A percentile compares a stretch with the other conserved stretches of the same genome.
Conservation (phyloP, 2,888 invertebrate genomes). For the Drosophila atripex region DNA sequence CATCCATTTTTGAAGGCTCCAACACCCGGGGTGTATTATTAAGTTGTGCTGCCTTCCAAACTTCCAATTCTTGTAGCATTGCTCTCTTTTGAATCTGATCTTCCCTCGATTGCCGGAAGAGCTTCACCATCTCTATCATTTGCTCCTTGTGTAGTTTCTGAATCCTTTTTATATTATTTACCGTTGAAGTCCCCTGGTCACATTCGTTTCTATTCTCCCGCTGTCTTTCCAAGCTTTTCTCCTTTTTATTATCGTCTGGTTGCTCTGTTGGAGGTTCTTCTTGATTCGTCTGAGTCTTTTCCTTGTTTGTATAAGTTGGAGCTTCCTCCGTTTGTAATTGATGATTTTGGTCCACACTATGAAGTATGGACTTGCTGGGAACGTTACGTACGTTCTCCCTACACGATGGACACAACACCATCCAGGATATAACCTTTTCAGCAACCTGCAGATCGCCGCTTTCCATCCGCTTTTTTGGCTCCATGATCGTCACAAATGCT, state of each 20-base stretch:
- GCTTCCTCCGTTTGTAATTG: background rate
- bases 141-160: background rate
- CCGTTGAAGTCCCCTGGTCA: background rate
- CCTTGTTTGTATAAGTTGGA: background rate
- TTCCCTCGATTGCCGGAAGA: background rate
- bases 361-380: background rate
- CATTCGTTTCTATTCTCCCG: background rate
- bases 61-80: background rate
- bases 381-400: background rate
- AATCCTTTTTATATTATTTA: background rate
- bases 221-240: background rate
- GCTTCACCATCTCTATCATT: background rate
- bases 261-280: background rate
- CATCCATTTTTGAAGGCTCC: background rate
- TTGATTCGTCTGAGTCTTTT: background rate
- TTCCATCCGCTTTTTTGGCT: background rate
- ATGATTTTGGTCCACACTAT: background rate
- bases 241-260: background rate
- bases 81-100: background rate
- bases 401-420: background rate
- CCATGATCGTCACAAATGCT: background rate
- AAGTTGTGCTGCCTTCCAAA: background rate
- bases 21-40: background rate
- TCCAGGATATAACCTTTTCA: background rate
- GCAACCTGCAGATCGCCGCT: background rate